Conservation (phyloP, 2,113 vertebrate genomes). For the Pomatostomus ruficeps region DNA sequence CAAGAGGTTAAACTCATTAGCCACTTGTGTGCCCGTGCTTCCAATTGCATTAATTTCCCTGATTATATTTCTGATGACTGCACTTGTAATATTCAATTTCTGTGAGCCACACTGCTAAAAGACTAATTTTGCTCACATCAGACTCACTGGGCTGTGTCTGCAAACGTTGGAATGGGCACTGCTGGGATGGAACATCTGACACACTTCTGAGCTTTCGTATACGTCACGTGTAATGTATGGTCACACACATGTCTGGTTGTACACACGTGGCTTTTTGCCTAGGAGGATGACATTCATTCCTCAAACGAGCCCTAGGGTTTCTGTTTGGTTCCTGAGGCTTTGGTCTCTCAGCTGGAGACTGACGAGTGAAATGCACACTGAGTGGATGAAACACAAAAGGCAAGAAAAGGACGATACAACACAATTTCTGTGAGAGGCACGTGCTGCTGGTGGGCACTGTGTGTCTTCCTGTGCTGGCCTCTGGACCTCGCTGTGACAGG, state of each 20-base stretch:
- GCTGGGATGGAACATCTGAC: background rate
- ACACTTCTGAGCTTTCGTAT: accelerated
- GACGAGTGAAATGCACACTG: background rate
- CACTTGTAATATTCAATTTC: background rate
- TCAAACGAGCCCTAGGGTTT: background rate
- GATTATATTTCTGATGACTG: slow-evolving; percentile 5
- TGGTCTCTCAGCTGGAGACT: background rate
- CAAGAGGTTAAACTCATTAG: slow-evolving; percentile 55
- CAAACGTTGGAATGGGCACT: background rate
- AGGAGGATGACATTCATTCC: background rate
- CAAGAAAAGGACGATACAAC: accelerated
- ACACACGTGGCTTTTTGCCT: background rate
- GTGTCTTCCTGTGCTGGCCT: background rate
- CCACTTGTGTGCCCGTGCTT: background rate
- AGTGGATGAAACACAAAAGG: background rate
- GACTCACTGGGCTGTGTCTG: background rate
- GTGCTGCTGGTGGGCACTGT: background rate
- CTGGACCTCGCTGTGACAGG: background rate
- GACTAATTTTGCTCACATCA: background rate
- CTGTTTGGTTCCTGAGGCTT: background rate
- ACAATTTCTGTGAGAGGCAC: background rate
- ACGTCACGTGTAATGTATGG: background rate
- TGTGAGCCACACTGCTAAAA: background rate
- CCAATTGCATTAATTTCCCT: background rate
- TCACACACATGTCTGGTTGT: background rate